A percentile compares a stretch with the other conserved stretches of the same genome.
Conservation (phyloP, 2,888 invertebrate species). For the Drosophila macrothrix region DNA sequence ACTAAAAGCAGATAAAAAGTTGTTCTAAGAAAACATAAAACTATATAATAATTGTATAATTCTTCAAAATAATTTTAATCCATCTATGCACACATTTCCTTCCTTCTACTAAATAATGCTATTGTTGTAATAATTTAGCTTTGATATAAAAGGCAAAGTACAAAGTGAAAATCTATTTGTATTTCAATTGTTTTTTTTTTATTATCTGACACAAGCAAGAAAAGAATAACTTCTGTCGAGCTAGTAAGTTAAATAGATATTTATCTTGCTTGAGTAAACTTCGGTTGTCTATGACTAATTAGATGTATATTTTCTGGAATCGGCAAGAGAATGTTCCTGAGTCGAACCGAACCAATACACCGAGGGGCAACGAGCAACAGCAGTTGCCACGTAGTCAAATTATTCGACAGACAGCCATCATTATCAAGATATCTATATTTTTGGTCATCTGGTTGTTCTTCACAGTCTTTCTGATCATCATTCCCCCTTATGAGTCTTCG, state of each 20-base stretch:
- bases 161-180: not conserved
- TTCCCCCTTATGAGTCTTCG: not conserved
- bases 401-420: not conserved
- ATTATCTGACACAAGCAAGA: not conserved
- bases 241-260: not conserved
- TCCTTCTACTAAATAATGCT: not conserved
- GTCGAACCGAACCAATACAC: not conserved
- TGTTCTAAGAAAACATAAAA: not conserved
- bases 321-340: not conserved
- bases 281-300: not conserved
- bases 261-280: not conserved
- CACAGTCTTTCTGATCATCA: slow-evolving; percentile 9
- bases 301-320: too few species aligned
- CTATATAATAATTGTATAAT: not conserved
- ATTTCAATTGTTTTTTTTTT: not conserved
- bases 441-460: slow-evolving; percentile 29
- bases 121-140: not conserved
- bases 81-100: not conserved
- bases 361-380: not conserved
- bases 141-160: slow-evolving; percentile 2
- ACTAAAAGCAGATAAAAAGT: too few species aligned
- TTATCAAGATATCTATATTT: slow-evolving; percentile 23
- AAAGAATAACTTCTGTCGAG: not conserved
- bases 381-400: slow-evolving; percentile 1
- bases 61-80: not conserved